phyloP scores from a whole-genome alignment of 2,888 invertebrate species.

The Coenonympha arcania region DNA sequence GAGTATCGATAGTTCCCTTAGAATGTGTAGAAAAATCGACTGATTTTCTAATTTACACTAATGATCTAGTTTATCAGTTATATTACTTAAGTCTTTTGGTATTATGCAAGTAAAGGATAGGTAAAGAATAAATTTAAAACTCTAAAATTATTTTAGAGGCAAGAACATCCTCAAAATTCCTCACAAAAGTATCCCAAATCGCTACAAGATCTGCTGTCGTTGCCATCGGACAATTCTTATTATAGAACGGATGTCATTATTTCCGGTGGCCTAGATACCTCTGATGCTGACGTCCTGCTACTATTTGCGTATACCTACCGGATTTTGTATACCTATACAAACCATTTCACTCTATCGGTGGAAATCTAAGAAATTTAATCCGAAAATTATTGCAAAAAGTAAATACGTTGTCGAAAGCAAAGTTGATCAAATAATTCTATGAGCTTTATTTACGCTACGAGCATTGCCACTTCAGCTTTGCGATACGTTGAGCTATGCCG shows the following conservation, averaged over 20 bases:
- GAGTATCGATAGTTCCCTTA: too few species aligned
- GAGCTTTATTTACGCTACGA: too few species aligned
- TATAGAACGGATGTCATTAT: slow-evolving; percentile 69
- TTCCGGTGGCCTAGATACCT: slow-evolving; percentile 55
- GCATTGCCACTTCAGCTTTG: too few species aligned
- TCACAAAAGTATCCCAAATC: not conserved
- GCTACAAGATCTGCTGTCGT: slow-evolving; percentile 11
- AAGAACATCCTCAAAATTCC: not conserved
- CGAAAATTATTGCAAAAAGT: not conserved
- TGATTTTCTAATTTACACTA: too few species aligned
- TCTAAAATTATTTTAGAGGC: not conserved
- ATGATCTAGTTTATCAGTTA: too few species aligned
- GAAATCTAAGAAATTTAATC: not conserved
- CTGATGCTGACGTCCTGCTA: slow-evolving; percentile 42
- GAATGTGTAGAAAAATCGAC: too few species aligned
- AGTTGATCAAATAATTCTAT: too few species aligned
- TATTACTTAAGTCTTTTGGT: too few species aligned
- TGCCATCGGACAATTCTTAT: slow-evolving; percentile 50
- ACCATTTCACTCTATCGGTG: not conserved
- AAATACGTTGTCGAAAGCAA: too few species aligned
- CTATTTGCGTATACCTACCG: slow-evolving; percentile 39
- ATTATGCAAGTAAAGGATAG: too few species aligned
- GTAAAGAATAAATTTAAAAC: too few species aligned
- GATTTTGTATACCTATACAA: slow-evolving; percentile 1
- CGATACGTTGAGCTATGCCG: too few species aligned